Evolutionary conservation across 2,888 invertebrate species (phyloP).

Genomic region (Oxytorus armatus): DNA sequence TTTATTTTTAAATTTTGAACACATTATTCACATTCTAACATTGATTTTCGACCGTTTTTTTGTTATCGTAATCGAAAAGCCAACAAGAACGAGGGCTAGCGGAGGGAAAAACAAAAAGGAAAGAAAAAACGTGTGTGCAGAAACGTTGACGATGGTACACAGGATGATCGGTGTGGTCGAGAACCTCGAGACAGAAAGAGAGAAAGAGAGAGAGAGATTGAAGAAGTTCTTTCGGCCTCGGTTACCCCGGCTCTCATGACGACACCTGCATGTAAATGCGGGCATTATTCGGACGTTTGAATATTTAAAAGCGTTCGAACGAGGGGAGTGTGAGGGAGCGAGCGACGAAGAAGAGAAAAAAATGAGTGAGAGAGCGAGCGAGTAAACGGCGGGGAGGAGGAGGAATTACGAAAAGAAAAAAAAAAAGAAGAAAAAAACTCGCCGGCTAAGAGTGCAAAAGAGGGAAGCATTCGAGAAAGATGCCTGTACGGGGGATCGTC

Average conservation of each 20-base stretch:
- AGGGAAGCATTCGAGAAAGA: constrained; percentile 59
- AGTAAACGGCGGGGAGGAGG: constrained; percentile 34
- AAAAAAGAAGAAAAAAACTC: constrained; percentile 25
- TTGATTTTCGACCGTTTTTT: too few relatives aligned
- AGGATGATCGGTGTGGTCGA: constrained; percentile 1
- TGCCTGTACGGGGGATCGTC: constrained; percentile 63
- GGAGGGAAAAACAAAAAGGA: constrained; percentile 15
- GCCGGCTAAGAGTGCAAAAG: constrained; percentile 35
- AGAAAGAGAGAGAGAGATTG: constrained; percentile 43
- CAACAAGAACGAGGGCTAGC: neutral
- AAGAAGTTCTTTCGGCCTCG: constrained; percentile 64
- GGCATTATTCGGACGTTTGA: constrained; percentile 77
- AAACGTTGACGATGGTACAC: constrained; percentile 7
- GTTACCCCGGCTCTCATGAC: constrained; percentile 72
- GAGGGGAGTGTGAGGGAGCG: constrained; percentile 12
- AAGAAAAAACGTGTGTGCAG: constrained; percentile 21
- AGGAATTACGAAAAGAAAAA: constrained; percentile 63
- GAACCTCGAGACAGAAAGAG: constrained; percentile 3
- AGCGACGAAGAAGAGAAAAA: constrained; percentile 24
- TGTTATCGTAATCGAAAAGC: neutral
- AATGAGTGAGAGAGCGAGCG: constrained; percentile 42
- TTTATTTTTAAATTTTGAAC: too few relatives aligned
- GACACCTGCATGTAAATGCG: constrained; percentile 80
- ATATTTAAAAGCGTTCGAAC: constrained; percentile 72
- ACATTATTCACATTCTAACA: too few relatives aligned